A percentile compares a stretch with the other conserved stretches of the same genome.
phyloP scores from a whole-genome alignment of 2,888 invertebrate species.

The Campoplex capitator region DNA sequence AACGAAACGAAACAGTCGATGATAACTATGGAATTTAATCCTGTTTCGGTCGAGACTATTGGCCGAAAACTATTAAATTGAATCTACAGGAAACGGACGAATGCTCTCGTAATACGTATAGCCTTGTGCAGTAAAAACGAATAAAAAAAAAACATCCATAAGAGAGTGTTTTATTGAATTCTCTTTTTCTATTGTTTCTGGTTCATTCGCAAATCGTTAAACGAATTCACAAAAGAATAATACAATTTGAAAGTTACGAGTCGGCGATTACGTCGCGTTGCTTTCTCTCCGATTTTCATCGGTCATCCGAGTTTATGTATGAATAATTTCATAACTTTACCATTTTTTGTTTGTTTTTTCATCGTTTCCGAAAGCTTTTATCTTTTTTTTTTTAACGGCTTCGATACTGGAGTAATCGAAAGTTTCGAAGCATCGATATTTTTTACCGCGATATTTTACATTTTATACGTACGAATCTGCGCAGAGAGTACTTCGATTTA shows the following conservation, averaged over 20 bases:
- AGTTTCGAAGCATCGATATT: not conserved
- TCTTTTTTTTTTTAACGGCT: conserved; percentile 4
- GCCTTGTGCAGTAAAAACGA: not conserved
- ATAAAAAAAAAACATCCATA: not conserved
- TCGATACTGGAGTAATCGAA: not conserved
- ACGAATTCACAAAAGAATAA: conserved; percentile 23
- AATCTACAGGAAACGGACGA: not conserved
- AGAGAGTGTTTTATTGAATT: conserved; percentile 31
- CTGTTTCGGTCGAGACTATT: not conserved
- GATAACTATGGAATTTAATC: not conserved
- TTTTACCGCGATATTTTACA: too few relatives aligned
- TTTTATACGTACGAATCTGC: too few relatives aligned
- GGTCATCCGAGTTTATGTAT: not conserved
- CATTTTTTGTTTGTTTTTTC: not conserved
- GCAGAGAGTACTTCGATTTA: not conserved
- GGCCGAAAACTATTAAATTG: not conserved
- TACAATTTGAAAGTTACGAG: conserved; percentile 30
- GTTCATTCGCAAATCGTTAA: conserved; percentile 40
- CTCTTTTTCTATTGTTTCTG: conserved; percentile 27
- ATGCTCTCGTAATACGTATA: not conserved
- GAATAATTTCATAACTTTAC: not conserved
- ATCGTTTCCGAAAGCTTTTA: conserved; percentile 3
- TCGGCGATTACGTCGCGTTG: conserved; percentile 35
- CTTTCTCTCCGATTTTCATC: conserved; percentile 29
- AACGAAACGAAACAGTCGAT: not conserved